These are phyloP conservation scores for roundworm (Caenorhabditis elegans) DNA, from an alignment of 1,140 invertebrate species.

Conservation along the genomic window DNA sequence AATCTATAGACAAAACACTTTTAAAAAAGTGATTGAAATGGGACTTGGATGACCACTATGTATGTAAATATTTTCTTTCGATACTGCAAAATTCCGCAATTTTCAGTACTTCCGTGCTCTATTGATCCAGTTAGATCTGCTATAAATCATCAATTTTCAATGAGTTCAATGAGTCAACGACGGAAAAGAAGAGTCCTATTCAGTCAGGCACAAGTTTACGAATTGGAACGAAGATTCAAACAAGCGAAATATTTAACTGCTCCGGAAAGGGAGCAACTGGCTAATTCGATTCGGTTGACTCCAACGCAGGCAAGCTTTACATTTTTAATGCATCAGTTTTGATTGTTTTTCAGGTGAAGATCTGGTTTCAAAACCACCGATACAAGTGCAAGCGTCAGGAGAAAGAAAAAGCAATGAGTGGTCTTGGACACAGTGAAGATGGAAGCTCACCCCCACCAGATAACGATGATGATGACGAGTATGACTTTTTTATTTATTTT, in stretches of 20 bases:
- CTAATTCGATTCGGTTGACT: conserved; percentile 84
- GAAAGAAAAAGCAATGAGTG: conserved; percentile 44
- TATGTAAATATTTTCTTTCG: too few relatives aligned
- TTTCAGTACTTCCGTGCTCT: conserved; percentile 36
- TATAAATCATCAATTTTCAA: conserved; percentile 26
- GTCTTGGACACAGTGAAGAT: conserved; percentile 28
- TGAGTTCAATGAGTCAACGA: conserved; percentile 41
- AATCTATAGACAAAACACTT: too few relatives aligned
- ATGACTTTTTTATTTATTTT: background rate
- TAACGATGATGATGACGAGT: conserved; percentile 31
- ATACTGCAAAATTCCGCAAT: too few relatives aligned
- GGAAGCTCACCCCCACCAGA: conserved; percentile 11
- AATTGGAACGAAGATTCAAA: conserved; percentile 87
- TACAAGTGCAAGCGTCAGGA: conserved; percentile 48
- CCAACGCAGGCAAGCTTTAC: conserved; percentile 78
- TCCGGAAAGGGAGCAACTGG: conserved; percentile 90
- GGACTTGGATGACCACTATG: too few relatives aligned
- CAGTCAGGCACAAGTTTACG: conserved; percentile 88
- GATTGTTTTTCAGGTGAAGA: conserved; percentile 42
- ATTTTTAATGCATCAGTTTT: too few relatives aligned
- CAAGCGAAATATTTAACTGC: conserved; percentile 86
- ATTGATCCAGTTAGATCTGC: conserved; percentile 40
- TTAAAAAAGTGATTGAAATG: too few relatives aligned
- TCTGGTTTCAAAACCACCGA: conserved; percentile 68
- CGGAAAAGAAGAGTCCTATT: conserved; percentile 92